Conservation (phyloP, 2,888 invertebrate species). For the Xestia c-nigrum region DNA sequence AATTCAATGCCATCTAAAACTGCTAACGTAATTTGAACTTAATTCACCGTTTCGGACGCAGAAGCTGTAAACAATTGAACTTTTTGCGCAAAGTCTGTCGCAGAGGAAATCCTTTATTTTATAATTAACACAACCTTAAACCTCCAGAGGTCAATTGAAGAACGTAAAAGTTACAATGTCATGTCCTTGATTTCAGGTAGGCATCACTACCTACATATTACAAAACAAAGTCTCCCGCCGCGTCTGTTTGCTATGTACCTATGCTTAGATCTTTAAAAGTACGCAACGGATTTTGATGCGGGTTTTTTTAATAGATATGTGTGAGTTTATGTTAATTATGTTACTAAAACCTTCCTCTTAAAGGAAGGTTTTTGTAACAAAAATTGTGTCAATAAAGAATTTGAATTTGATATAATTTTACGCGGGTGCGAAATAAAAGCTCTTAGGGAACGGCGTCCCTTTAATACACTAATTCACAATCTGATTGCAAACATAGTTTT, state of each 20-base stretch:
- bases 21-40: slow-evolving; percentile 19
- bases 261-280: no score
- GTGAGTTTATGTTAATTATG: no score
- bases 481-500: background rate
- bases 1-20: slow-evolving; percentile 12
- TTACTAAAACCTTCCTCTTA: no score
- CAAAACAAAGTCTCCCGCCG: no score
- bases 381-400: no score
- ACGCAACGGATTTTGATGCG: no score
- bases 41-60: slow-evolving; percentile 32
- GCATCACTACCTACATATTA: no score
- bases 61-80: slow-evolving; percentile 43
- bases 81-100: slow-evolving; percentile 50
- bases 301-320: no score
- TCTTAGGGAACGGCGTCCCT: background rate
- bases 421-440: no score
- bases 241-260: no score
- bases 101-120: slow-evolving; percentile 45
- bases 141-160: slow-evolving; percentile 1
- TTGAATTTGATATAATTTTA: no score
- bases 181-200: background rate
- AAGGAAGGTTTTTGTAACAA: no score
- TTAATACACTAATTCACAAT: background rate
- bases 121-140: slow-evolving; percentile 2
- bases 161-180: background rate